Conservation (phyloP, 2,113 vertebrate genomes). For the Microcebus murinus region DNA sequence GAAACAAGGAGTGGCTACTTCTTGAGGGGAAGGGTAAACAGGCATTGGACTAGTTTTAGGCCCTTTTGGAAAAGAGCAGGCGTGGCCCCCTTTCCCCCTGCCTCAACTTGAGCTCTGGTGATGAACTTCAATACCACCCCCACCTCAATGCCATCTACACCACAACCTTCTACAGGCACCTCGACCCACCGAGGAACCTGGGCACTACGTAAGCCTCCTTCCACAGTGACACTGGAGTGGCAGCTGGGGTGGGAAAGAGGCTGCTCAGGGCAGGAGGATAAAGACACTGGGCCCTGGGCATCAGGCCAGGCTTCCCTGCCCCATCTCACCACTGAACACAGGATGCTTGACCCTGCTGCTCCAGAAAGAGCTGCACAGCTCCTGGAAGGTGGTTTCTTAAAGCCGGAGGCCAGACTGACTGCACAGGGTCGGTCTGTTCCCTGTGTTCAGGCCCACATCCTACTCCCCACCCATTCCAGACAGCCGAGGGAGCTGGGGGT, state of each 20-base stretch:
- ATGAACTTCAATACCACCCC: not conserved
- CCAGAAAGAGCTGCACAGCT: not conserved
- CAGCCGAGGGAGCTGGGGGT: not conserved
- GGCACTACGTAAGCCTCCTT: not conserved
- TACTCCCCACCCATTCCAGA: not conserved
- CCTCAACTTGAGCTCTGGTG: not conserved
- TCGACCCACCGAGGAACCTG: not conserved
- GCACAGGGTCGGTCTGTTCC: not conserved
- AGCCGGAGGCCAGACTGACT: not conserved
- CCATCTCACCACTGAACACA: not conserved
- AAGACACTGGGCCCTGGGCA: not conserved
- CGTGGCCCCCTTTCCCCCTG: not conserved
- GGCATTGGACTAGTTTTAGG: not conserved
- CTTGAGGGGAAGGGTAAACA: not conserved
- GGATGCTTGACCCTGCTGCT: not conserved
- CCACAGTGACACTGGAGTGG: not conserved
- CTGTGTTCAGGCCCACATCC: not conserved
- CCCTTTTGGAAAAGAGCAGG: not conserved
- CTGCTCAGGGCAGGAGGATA: not conserved
- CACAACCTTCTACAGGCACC: not conserved
- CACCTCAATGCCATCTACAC: not conserved
- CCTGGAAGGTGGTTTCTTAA: not conserved
- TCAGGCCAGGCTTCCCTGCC: not conserved
- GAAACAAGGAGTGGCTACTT: fast-evolving
- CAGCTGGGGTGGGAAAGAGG: not conserved